Base-by-base conservation (phyloP, 2,797 vertebrate genomes). In the Sylvia borin region DNA sequence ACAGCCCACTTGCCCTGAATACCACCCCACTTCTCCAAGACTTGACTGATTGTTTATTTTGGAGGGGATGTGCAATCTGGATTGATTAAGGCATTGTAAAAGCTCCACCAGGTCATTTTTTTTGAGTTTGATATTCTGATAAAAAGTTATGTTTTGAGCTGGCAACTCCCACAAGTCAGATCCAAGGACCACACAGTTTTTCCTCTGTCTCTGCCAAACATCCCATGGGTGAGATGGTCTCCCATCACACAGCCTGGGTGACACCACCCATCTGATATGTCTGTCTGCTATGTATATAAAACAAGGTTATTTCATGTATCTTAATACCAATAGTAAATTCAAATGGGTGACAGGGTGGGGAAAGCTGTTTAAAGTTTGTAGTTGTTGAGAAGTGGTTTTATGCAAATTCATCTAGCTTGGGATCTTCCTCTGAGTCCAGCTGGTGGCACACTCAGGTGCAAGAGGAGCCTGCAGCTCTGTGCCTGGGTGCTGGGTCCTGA, bases 161-260 rank as follows among this genome's bases (percentile, higher is more conserved):
- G 58, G 25, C 16, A 86, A 11, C 9, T 67, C 11, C 16, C 26
- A 32, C 4, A 11, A 20, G 32, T 27, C 21, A 34, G n/a, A 93
- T 25, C 8, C 0, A 5, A 7, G 6, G 4, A 55, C 3, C 0
- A 0, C 13, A 29, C 9, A 22, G 5, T 68, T 84, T 62, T 57
- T 9, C 5, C 25, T 78, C 27, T 50, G 21, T 21, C 24, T 21
- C 29, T 66, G 9, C 6, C 27, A 25, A 24, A 32, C 1, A 0
- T 73, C 21, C 20, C 4, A 12, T 21, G n/a, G 26, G 17, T 66
- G 36, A 73, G 16, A n/a, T 13, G 36, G 4, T 40, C 22, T 91
- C 48, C 60, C n/a, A 31, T 65, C 38, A n/a, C 13, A 42, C 12
- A 67, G 14, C 48, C 45, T 76, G n/a, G 18, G 9, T 71, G 22